Conservation (phyloP, 2,888 invertebrate genomes). For the Iselma pallidipennis region DNA sequence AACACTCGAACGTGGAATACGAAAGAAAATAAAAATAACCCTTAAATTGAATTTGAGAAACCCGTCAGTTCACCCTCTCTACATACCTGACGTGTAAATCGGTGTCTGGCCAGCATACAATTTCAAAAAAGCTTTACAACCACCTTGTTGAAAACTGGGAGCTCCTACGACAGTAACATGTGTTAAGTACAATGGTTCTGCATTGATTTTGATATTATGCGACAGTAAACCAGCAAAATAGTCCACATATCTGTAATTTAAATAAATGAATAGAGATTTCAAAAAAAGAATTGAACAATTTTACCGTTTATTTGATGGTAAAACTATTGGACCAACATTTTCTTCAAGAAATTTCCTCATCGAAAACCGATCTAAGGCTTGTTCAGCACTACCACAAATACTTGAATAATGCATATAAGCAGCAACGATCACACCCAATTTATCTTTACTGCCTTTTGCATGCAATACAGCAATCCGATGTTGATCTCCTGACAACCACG, state of each 20-base stretch:
- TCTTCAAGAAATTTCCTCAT: conserved; percentile 90
- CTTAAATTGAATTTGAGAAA: neutral
- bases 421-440: conserved; percentile 85
- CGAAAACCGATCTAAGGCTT: conserved; percentile 88
- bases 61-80: neutral
- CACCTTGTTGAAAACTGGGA: conserved; percentile 69
- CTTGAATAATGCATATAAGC: conserved; percentile 94
- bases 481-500: conserved; percentile 83
- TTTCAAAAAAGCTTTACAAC: conserved; percentile 76
- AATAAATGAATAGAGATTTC: conserved; percentile 4
- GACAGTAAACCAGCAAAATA: conserved; percentile 90
- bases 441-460: conserved; percentile 83
- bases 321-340: conserved; percentile 70
- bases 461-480: conserved; percentile 87
- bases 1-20: too few relatives aligned
- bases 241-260: conserved; percentile 76
- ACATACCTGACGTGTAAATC: conserved; percentile 80
- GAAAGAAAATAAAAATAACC: conserved; percentile 1
- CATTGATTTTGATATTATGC: conserved; percentile 86
- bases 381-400: conserved; percentile 83
- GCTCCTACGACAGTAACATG: conserved; percentile 85
- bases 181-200: conserved; percentile 82
- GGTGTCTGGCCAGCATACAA: conserved; percentile 91
- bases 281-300: neutral
- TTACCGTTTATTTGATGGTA: conserved; percentile 77